A percentile compares a stretch with the other conserved stretches of the same genome.
Conservation (phyloP, 2,113 vertebrate genomes). For the Smithornis capensis region DNA sequence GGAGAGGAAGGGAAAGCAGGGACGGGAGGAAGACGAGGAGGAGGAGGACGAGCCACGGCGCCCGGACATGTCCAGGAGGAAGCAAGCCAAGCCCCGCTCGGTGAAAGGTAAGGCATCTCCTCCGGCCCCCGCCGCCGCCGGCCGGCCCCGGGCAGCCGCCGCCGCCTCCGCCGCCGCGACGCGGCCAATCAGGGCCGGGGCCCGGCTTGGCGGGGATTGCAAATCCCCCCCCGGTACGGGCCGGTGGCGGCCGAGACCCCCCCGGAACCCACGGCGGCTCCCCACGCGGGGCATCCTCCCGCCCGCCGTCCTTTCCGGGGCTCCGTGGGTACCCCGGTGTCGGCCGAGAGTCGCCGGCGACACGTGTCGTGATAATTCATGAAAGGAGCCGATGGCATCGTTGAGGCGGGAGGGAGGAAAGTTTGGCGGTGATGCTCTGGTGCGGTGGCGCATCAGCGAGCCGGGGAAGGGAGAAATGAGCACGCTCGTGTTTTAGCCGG, state of each 20-base stretch:
- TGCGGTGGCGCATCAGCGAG: neutral
- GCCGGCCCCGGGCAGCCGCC: neutral
- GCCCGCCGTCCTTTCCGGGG: neutral
- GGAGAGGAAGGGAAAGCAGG: constrained; percentile 55
- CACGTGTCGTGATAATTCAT: constrained; percentile 44
- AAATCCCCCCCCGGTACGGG: constrained; percentile 45
- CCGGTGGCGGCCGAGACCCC: neutral
- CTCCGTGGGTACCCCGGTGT: neutral
- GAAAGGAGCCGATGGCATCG: constrained; percentile 1
- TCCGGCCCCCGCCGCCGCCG: neutral
- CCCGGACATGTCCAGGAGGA: constrained; percentile 92
- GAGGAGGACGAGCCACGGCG: constrained; percentile 52
- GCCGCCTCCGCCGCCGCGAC: constrained; percentile 42
- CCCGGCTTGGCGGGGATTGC: constrained; percentile 77
- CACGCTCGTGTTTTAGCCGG: neutral
- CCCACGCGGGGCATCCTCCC: neutral
- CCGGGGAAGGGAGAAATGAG: neutral
- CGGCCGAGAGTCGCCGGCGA: neutral
- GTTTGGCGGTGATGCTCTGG: constrained; percentile 9
- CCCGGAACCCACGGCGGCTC: neutral
- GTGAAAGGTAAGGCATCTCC: constrained; percentile 90
- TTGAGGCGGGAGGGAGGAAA: neutral
- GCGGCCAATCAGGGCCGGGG: constrained; percentile 78
- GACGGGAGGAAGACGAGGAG: constrained; percentile 60
- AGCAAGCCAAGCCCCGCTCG: constrained; percentile 97